Base-by-base conservation (phyloP, 2,797 vertebrate species). In the Betta splendens region DNA sequence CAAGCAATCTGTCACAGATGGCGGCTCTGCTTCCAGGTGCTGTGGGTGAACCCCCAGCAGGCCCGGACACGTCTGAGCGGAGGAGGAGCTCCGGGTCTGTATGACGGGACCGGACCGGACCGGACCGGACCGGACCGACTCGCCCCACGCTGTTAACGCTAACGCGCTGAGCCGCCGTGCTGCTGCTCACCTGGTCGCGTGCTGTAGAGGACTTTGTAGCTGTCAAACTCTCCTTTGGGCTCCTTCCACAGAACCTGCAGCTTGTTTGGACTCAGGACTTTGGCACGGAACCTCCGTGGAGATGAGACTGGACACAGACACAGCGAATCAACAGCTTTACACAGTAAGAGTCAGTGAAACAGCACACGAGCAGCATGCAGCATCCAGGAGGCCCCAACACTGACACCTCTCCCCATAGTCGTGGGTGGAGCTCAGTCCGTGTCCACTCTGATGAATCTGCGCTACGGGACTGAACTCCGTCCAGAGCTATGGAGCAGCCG, bases 171-270 rank as follows among this genome's bases (percentile, higher is more conserved):
- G 22, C 5, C 5, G 26, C 9, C 9, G 15, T 1, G 7, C 1
- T 5, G 18, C 35, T 2, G 60, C 87, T 93, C 89, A 98, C 97
- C 96, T 93, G 94, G 91, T 38, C 77, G 72, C n/a, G 92, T 89
- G 77, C 80, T 90, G 84, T 96, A 95, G 26, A 90, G 69, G 17
- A 98, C 91, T 43, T 89, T 94, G 86, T 96, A 98, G 83, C 93
- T 83, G 54, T 93, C 94, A 75, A 95, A 91, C 49, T 88, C 91
- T 75, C 96, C 95, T 85, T 83, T 95, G 0, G 96, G 95, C 57
- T 95, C 93, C 69, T 94, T 98, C 97, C 97, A 98, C 15, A 93
- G 94, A 55, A 98, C 94, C 26, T 93, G 92, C 60, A 98, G 90
- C 55, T 89, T 87, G 72, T 89, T 89, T 28, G 93, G 89, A 74